Evolutionary conservation across 2,113 vertebrate genomes (phyloP).

Genomic region (Oryzias javanicus): DNA sequence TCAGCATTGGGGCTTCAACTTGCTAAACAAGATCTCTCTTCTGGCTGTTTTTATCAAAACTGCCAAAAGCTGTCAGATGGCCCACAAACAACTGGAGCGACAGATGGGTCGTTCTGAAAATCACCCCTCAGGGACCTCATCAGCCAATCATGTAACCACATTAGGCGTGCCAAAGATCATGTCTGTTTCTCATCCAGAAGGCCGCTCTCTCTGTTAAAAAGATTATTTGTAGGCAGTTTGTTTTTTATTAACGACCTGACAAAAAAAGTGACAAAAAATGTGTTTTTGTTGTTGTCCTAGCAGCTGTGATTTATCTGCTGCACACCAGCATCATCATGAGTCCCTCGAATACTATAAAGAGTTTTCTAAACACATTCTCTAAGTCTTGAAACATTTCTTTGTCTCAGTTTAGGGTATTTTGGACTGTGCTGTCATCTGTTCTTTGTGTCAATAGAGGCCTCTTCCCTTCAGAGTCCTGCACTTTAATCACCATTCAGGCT

Average conservation of each 20-base stretch:
- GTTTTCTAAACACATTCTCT: too few species aligned
- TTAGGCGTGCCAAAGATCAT: slow-evolving; percentile 3
- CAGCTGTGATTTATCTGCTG: too few species aligned
- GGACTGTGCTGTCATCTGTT: too few species aligned
- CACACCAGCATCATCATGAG: too few species aligned
- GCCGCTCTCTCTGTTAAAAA: background rate
- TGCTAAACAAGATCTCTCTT: background rate
- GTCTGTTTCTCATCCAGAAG: background rate
- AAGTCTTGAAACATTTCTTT: too few species aligned
- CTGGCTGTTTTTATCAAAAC: background rate
- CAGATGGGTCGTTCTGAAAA: slow-evolving; percentile 38
- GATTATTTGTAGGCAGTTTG: background rate
- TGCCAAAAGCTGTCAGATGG: slow-evolving; percentile 34
- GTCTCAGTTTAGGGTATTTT: too few species aligned
- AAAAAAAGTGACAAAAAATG: too few species aligned
- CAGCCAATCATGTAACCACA: slow-evolving; percentile 5
- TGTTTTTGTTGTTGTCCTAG: too few species aligned
- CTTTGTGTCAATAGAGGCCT: background rate
- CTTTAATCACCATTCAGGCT: background rate
- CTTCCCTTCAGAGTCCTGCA: too few species aligned
- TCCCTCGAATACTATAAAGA: too few species aligned
- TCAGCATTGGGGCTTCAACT: background rate
- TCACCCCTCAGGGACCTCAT: slow-evolving; percentile 21
- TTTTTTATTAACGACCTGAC: too few species aligned
- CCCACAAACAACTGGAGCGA: slow-evolving; percentile 6